phyloP scores from a whole-genome alignment of 2,113 vertebrate genomes.

The Megaceryle torquata region DNA sequence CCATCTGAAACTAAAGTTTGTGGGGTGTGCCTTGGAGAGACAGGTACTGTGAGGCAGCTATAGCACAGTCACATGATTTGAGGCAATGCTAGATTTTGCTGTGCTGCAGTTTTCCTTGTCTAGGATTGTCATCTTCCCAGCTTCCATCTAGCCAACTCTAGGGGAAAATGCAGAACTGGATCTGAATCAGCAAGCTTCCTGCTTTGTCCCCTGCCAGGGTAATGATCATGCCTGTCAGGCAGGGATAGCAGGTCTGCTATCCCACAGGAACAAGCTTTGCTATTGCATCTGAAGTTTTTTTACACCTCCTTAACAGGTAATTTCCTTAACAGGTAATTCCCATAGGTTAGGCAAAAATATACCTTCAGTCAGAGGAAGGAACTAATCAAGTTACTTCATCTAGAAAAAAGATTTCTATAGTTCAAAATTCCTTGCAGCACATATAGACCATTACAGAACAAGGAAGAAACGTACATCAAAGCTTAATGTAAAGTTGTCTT shows the following conservation, averaged over 20 bases:
- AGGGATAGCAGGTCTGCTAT: neutral
- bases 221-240: neutral
- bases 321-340: neutral
- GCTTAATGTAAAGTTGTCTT: neutral
- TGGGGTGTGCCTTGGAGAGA: neutral
- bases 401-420: neutral
- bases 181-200: slow-evolving; percentile 4
- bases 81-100: neutral
- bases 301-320: neutral
- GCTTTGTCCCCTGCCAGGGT: neutral
- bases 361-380: neutral
- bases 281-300: neutral
- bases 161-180: slow-evolving; percentile 3
- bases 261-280: neutral
- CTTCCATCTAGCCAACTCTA: neutral
- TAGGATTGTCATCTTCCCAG: neutral
- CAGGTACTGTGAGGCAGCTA: neutral
- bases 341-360: neutral
- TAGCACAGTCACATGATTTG: neutral
- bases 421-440: neutral
- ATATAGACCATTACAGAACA: neutral
- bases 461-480: neutral
- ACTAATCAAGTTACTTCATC: neutral
- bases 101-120: slow-evolving; percentile 5
- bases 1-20: neutral